phyloP scores from a whole-genome alignment of 2,888 invertebrate genomes.

The Rhorus exstirpatorius region DNA sequence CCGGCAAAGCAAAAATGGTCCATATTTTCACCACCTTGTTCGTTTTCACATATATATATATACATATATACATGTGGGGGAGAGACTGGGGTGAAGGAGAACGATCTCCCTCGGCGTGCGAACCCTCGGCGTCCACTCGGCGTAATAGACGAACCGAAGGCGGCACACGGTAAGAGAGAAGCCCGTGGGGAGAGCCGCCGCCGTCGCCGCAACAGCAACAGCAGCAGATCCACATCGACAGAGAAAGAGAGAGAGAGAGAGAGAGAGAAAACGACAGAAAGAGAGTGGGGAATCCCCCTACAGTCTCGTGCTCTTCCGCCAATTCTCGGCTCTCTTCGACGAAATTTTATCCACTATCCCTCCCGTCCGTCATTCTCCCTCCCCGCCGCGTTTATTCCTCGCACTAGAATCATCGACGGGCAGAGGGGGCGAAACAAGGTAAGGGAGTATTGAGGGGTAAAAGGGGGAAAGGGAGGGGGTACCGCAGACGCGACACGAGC shows the following conservation, averaged over 20 bases:
- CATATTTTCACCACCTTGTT: constrained; percentile 3
- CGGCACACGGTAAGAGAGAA: constrained; percentile 65
- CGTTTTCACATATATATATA: neutral
- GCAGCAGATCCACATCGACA: constrained; percentile 12
- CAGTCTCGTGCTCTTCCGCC: constrained; percentile 75
- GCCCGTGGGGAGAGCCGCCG: constrained; percentile 62
- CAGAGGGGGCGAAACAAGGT: constrained; percentile 15
- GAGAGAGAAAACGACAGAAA: constrained; percentile 51
- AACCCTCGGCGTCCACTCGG: constrained; percentile 69
- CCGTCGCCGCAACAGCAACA: constrained; percentile 26
- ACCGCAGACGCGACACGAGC: constrained; percentile 80
- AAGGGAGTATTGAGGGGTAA: no score
- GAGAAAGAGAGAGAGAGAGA: constrained; percentile 43
- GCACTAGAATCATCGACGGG: neutral
- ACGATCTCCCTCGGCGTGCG: constrained; percentile 64
- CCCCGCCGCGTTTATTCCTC: neutral
- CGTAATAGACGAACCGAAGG: constrained; percentile 69
- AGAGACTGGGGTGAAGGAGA: constrained; percentile 48
- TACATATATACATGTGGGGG: constrained; percentile 18
- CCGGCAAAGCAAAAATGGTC: no score
- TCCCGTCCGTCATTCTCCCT: constrained; percentile 42
- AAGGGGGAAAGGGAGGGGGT: constrained; percentile 45
- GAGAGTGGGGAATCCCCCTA: constrained; percentile 59
- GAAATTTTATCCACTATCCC: constrained; percentile 68
- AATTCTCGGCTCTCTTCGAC: constrained; percentile 76